These are phyloP conservation scores for Clarias pachynema DNA, from an alignment of 2,797 vertebrate species.

Conservation along the genomic window DNA sequence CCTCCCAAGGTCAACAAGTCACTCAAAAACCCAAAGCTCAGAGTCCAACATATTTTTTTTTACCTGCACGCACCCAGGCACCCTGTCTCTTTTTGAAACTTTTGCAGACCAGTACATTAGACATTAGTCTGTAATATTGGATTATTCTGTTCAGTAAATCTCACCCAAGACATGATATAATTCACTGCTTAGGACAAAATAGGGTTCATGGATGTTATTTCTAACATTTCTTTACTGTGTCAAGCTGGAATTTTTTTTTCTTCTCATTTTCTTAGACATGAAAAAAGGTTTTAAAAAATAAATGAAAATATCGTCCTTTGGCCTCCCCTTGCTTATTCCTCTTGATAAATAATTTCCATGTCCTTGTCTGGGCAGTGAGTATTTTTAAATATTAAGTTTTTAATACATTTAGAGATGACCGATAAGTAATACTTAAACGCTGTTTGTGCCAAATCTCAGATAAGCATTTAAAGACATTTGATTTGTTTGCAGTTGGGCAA, in stretches of 20 bases:
- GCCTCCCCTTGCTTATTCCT: not conserved
- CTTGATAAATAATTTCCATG: slow-evolving; percentile 31
- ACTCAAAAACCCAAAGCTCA: slow-evolving; percentile 54
- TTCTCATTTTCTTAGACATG: not conserved
- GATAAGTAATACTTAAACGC: not conserved
- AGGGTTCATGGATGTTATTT: not conserved
- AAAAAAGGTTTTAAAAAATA: not conserved
- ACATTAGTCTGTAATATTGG: not conserved
- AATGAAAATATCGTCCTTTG: not conserved
- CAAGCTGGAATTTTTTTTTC: not conserved
- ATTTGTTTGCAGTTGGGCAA: not conserved
- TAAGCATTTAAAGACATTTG: not conserved
- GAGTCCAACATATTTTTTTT: slow-evolving; percentile 58
- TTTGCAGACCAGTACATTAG: not conserved
- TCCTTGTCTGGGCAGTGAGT: slow-evolving; percentile 8
- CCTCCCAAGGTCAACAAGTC: slow-evolving; percentile 64
- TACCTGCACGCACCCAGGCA: not conserved
- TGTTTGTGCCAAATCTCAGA: not conserved
- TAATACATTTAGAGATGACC: not conserved
- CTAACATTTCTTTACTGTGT: not conserved
- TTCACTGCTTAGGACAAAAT: slow-evolving; percentile 22
- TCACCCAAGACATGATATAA: slow-evolving; percentile 12
- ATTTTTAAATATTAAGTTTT: not conserved
- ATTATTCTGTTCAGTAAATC: slow-evolving; percentile 30
- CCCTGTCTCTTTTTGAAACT: slow-evolving; percentile 45